Conservation (phyloP, 2,113 vertebrate species). For the Myiozetetes cayanensis region DNA sequence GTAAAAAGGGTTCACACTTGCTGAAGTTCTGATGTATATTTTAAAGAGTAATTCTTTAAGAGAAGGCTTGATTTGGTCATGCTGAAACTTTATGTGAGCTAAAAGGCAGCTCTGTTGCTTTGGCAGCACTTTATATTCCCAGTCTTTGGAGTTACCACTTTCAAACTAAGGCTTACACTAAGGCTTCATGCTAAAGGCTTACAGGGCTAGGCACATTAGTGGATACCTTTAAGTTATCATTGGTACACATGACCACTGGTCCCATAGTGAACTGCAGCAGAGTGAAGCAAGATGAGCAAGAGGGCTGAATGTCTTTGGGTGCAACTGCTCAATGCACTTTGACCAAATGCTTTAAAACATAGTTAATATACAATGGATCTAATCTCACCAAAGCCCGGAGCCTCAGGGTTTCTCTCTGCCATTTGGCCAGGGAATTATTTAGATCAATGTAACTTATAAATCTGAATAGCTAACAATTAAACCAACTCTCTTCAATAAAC, state of each 20-base stretch:
- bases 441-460: background rate
- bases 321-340: background rate
- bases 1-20: background rate
- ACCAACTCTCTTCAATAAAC: background rate
- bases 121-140: background rate
- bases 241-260: accelerated
- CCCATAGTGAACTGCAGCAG: background rate
- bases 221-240: background rate
- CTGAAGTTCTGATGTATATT: background rate
- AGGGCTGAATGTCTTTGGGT: background rate
- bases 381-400: background rate
- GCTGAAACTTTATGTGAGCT: background rate
- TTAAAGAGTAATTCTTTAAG: background rate
- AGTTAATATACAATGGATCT: background rate
- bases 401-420: background rate
- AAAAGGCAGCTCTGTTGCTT: background rate
- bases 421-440: background rate
- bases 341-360: background rate
- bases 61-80: background rate
- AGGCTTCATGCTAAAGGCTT: background rate
- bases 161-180: background rate
- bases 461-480: conserved; percentile 1
- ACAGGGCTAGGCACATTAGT: accelerated
- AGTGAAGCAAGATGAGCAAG: background rate
- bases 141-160: background rate